Evolutionary conservation across 2,888 invertebrate species (phyloP).

Genomic region (Gastrophysa polygoni): DNA sequence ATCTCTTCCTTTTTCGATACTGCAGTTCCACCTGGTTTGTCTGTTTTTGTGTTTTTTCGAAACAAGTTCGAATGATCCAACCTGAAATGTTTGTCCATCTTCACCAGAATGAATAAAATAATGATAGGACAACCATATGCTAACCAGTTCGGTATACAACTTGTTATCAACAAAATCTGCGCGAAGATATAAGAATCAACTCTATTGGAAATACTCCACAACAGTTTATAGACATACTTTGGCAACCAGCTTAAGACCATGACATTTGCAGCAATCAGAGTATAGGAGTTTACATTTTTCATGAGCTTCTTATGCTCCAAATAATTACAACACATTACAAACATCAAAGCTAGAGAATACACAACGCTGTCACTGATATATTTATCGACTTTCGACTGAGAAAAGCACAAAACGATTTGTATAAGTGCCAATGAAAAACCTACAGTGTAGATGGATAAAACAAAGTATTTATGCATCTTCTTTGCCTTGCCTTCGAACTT

Average conservation of each 20-base stretch:
- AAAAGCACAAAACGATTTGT: constrained; percentile 1
- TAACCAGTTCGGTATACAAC: constrained; percentile 27
- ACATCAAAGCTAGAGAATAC: constrained; percentile 10
- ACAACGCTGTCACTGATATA: background rate
- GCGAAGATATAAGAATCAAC: background rate
- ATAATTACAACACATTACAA: constrained; percentile 13
- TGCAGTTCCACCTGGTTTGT: too few relatives aligned
- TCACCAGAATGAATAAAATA: constrained; percentile 28
- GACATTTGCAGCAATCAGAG: constrained; percentile 23
- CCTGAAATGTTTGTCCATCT: constrained; percentile 31
- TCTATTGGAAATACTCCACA: background rate
- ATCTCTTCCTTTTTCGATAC: too few relatives aligned
- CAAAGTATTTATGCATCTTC: constrained; percentile 11
- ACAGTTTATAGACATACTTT: constrained; percentile 26
- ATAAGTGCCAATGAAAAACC: constrained; percentile 5
- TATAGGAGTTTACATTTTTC: constrained; percentile 9
- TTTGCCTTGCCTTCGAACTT: constrained; percentile 6
- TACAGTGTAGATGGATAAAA: constrained; percentile 15
- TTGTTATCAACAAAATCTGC: background rate
- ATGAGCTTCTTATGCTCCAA: constrained; percentile 9
- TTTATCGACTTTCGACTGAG: background rate
- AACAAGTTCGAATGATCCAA: constrained; percentile 29
- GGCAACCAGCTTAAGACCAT: constrained; percentile 31
- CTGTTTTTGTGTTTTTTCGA: background rate
- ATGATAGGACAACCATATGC: constrained; percentile 24